These are phyloP conservation scores for Halocynthia roretzi DNA, from an alignment of 23 tunicate genomes.

Conservation along the genomic window DNA sequence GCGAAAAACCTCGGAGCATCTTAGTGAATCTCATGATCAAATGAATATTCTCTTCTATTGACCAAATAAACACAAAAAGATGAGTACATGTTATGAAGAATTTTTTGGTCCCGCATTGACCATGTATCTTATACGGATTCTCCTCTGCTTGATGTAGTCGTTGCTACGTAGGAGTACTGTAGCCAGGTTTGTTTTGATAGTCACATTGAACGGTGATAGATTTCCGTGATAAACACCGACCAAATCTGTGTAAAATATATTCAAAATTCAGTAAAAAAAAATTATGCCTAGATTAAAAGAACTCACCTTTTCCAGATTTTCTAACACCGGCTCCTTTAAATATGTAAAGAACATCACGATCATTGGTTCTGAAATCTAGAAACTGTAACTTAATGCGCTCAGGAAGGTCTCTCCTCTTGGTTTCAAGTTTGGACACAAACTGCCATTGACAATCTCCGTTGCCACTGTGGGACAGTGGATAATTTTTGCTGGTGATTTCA, in stretches of 20 bases:
- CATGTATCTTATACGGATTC: conserved; percentile 18
- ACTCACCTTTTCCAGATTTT: conserved; percentile 21
- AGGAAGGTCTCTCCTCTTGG: not conserved
- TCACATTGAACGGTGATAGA: conserved; percentile 20
- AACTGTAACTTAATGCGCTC: conserved; percentile 22
- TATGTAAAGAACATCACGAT: conserved; percentile 35
- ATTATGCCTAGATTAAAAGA: not conserved
- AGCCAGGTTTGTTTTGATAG: conserved; percentile 26
- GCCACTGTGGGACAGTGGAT: conserved; percentile 55
- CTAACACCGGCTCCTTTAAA: conserved; percentile 39
- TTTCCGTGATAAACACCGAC: conserved; percentile 34
- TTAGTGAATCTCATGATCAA: too few relatives aligned
- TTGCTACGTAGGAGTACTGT: conserved; percentile 61
- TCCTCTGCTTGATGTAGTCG: conserved; percentile 41
- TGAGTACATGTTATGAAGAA: too few relatives aligned
- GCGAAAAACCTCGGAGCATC: too few relatives aligned
- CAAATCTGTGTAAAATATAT: conserved; percentile 9
- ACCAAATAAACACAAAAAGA: too few relatives aligned
- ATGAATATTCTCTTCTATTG: too few relatives aligned
- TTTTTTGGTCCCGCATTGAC: not conserved
- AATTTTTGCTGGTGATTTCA: conserved; percentile 42
- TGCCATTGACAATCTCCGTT: conserved; percentile 84
- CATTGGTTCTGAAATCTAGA: conserved; percentile 39
- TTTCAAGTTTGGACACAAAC: conserved; percentile 10
- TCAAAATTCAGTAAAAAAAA: not conserved